Evolutionary conservation across 2,888 invertebrate species (phyloP).

Genomic region (Drosophila recens): DNA sequence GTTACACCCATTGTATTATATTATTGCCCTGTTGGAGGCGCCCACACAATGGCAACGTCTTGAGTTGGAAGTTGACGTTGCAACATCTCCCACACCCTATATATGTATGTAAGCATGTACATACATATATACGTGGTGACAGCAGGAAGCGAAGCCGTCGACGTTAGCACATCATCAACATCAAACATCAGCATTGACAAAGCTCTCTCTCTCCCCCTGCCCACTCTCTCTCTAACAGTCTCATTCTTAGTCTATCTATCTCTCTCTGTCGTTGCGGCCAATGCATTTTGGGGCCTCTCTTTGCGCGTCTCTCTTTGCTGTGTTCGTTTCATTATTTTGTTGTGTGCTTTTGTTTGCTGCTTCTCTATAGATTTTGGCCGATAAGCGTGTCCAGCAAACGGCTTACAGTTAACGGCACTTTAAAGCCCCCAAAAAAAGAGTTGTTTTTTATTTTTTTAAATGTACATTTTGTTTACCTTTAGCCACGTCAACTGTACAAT

Average conservation of each 20-base stretch:
- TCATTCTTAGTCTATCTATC: constrained; percentile 1
- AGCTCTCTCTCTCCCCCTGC: constrained; percentile 21
- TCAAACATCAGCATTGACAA: constrained; percentile 41
- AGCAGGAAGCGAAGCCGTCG: constrained; percentile 50
- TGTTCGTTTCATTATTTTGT: constrained; percentile 24
- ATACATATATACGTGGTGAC: constrained; percentile 11
- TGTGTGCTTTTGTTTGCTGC: constrained; percentile 20
- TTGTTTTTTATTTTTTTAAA: background rate
- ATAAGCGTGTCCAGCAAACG: constrained; percentile 45
- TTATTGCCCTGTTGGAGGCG: constrained; percentile 14
- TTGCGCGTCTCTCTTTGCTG: constrained; percentile 9
- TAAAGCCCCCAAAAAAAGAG: constrained; percentile 22
- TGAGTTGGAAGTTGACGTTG: constrained; percentile 17
- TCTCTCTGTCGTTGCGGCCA: constrained; percentile 14
- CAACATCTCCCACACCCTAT: constrained; percentile 11
- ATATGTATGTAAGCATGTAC: background rate
- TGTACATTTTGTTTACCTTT: background rate
- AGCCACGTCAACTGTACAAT: constrained; percentile 44
- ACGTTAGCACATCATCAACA: constrained; percentile 53
- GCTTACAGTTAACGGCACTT: constrained; percentile 38
- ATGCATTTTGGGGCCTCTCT: constrained; percentile 49
- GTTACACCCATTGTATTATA: constrained; percentile 45
- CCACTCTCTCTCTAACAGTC: background rate
- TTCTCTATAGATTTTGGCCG: constrained; percentile 34
- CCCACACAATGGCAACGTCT: constrained; percentile 24